Conservation (phyloP, 2,113 vertebrate species). For the Dipodomys merriami region DNA sequence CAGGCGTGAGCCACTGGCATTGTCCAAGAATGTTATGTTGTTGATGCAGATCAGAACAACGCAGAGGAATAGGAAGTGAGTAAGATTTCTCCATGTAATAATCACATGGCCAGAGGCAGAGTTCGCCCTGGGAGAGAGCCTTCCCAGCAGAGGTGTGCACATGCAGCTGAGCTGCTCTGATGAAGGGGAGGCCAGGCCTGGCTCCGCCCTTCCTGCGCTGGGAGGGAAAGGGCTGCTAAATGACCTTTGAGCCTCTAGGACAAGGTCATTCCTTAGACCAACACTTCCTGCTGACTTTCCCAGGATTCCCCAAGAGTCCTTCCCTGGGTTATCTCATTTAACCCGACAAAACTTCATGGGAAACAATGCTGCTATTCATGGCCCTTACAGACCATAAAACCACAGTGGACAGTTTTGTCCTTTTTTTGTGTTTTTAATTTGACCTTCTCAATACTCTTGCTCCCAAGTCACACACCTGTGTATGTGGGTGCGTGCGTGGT, state of each 20-base stretch:
- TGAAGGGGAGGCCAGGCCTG: no score
- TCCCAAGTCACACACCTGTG: not conserved
- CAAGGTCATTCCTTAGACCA: slow-evolving; percentile 23
- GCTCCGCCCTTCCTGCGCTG: slow-evolving; percentile 20
- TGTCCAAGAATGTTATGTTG: not conserved
- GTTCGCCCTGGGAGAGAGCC: not conserved
- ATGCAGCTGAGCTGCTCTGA: not conserved
- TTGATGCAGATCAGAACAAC: not conserved
- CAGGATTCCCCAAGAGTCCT: not conserved
- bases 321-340: slow-evolving; percentile 41
- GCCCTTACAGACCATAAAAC: slow-evolving; percentile 41
- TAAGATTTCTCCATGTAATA: not conserved
- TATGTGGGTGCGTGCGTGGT: no score
- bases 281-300: not conserved
- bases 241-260: slow-evolving; percentile 14
- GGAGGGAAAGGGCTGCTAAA: not conserved
- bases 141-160: not conserved
- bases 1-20: no score
- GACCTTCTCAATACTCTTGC: slow-evolving; percentile 8
- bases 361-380: slow-evolving; percentile 35
- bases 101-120: not conserved
- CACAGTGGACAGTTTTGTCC: not conserved
- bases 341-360: slow-evolving; percentile 4
- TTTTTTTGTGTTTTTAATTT: not conserved
- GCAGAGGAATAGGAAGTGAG: not conserved